phyloP scores from a whole-genome alignment of 2,888 invertebrate species.

The Hemistola chrysoprasaria region DNA sequence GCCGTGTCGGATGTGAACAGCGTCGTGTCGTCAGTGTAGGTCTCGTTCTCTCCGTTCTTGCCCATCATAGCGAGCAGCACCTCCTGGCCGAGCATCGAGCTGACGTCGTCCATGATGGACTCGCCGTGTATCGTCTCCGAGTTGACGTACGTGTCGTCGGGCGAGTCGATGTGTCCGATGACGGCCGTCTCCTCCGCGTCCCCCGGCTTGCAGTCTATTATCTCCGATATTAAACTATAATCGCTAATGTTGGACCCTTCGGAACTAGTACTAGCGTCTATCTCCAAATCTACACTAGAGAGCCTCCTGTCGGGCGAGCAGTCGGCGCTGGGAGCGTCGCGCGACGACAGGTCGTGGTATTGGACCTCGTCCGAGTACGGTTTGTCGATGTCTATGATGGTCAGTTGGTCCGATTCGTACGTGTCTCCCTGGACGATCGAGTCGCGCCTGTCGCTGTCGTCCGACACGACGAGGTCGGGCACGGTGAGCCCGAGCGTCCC shows the following conservation, averaged over 20 bases:
- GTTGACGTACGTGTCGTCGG: slow-evolving; percentile 86
- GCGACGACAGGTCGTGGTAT: slow-evolving; percentile 57
- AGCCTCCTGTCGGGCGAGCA: slow-evolving; percentile 68
- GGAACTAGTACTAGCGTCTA: slow-evolving; percentile 79
- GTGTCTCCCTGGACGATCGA: slow-evolving; percentile 76
- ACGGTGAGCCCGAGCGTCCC: slow-evolving; percentile 70
- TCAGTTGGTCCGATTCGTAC: slow-evolving; percentile 84
- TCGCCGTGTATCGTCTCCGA: slow-evolving; percentile 90
- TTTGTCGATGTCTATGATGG: slow-evolving; percentile 85
- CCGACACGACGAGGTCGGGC: slow-evolving; percentile 75
- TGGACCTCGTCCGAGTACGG: slow-evolving; percentile 76
- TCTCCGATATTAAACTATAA: slow-evolving; percentile 87
- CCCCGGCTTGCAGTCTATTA: slow-evolving; percentile 79
- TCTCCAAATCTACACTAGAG: slow-evolving; percentile 69
- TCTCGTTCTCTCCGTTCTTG: slow-evolving; percentile 83
- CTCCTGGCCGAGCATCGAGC: slow-evolving; percentile 88
- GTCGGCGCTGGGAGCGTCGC: slow-evolving; percentile 63
- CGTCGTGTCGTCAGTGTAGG: slow-evolving; percentile 87
- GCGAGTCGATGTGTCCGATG: slow-evolving; percentile 92
- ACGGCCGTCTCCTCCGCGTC: slow-evolving; percentile 73
- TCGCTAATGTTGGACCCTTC: slow-evolving; percentile 87
- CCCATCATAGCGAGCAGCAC: slow-evolving; percentile 86
- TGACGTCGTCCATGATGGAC: slow-evolving; percentile 90
- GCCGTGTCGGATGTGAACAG: slow-evolving; percentile 83
- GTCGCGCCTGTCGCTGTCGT: slow-evolving; percentile 70